Conservation (phyloP, 1,140 invertebrate genomes). For the Diabrotica undecimpunctata region DNA sequence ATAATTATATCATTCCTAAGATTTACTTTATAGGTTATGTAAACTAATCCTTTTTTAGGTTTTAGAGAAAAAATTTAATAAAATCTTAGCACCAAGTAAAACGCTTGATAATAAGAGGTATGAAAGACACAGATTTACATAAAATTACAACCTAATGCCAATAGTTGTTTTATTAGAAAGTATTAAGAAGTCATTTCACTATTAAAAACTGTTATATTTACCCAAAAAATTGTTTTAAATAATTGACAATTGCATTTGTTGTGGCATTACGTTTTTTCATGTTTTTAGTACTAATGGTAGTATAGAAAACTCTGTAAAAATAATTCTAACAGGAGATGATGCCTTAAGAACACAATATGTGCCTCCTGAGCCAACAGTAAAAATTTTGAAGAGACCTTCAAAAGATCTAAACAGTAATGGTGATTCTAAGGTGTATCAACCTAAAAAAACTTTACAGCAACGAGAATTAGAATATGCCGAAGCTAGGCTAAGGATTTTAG, state of each 20-base stretch:
- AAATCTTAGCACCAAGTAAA: slow-evolving; percentile 39
- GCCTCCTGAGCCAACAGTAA: slow-evolving; percentile 71
- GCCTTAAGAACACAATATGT: slow-evolving; percentile 48
- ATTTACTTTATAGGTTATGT: slow-evolving; percentile 10
- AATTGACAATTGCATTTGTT: neutral
- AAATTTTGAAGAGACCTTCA: slow-evolving; percentile 75
- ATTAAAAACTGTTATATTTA: neutral
- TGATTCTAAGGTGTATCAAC: slow-evolving; percentile 65
- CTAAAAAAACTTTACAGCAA: slow-evolving; percentile 80
- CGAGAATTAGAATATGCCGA: slow-evolving; percentile 85
- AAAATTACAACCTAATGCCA: neutral
- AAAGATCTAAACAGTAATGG: slow-evolving; percentile 55
- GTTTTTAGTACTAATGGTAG: slow-evolving; percentile 34
- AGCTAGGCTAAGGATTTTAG: slow-evolving; percentile 76
- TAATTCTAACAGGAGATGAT: slow-evolving; percentile 45
- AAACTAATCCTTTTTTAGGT: slow-evolving; percentile 39
- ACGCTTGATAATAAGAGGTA: slow-evolving; percentile 40
- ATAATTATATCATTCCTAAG: slow-evolving; percentile 8
- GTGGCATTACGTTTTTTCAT: slow-evolving; percentile 9
- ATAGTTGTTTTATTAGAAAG: slow-evolving; percentile 5
- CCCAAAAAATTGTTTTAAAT: neutral
- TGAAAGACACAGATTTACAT: neutral
- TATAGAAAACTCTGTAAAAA: slow-evolving; percentile 38
- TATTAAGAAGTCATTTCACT: too few species aligned
- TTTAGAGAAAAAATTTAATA: slow-evolving; percentile 43